Percentiles rank a stretch among this genome's conserved stretches.
These are phyloP conservation scores for Mongoloraphidia duomilia DNA, from an alignment of 2,888 invertebrate genomes.

Conservation along the genomic window DNA sequence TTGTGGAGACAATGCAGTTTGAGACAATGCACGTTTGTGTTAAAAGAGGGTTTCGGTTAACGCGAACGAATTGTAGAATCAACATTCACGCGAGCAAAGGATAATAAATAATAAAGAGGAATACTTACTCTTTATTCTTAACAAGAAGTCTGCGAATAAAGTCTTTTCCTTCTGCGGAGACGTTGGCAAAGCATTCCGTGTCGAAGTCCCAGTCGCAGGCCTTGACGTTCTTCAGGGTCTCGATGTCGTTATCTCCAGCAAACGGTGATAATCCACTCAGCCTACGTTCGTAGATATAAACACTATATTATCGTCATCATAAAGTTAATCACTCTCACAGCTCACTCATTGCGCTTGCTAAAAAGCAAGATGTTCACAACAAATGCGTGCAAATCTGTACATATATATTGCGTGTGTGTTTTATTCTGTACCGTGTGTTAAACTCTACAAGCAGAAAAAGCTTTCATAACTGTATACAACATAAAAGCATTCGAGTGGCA, in stretches of 20 bases:
- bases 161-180: slow-evolving; percentile 95
- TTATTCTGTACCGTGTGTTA: too few relatives aligned
- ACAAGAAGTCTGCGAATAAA: slow-evolving; percentile 88
- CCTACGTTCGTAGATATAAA: slow-evolving; percentile 30
- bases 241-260: slow-evolving; percentile 96
- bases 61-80: neutral
- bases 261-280: slow-evolving; percentile 97
- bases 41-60: neutral
- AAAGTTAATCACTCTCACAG: neutral
- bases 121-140: slow-evolving; percentile 79
- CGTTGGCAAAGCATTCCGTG: slow-evolving; percentile 81
- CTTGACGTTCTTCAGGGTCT: slow-evolving; percentile 95
- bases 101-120: neutral
- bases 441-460: too few relatives aligned
- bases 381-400: too few relatives aligned
- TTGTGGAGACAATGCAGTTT: neutral
- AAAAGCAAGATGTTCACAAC: too few relatives aligned
- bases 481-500: too few relatives aligned
- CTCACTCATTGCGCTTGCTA: too few relatives aligned
- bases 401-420: too few relatives aligned
- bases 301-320: slow-evolving; percentile 4
- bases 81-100: neutral
- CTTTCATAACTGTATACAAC: too few relatives aligned
- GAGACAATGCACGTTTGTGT: neutral
- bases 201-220: slow-evolving; percentile 99